Evolutionary conservation across 2,113 vertebrate species (phyloP), one percentile per base, ranked within the genome.

Genomic region (Dicentrarchus labrax): DNA sequence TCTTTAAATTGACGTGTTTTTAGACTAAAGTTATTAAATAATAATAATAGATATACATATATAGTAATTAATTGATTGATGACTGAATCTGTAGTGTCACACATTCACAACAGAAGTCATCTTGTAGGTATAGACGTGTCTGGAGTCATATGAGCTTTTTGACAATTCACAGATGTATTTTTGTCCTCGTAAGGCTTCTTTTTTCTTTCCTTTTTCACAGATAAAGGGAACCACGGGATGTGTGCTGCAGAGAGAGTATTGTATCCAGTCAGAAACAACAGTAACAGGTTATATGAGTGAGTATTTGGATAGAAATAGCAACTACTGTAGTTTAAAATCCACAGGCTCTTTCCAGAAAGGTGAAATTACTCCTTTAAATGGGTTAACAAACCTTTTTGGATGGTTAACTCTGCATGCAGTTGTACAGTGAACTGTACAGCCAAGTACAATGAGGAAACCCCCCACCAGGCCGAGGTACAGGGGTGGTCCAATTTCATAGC

Each of bases 381-480:
- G 6, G 1, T 7, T 53, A 75, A 70, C 53, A 82, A 48, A 88
- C 90, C 84, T 90, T 9, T 87, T 15, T n/a, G 39, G 50, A 1
- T 60, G 66, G 2, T 67, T 53, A 59, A 38, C 48, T 78, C 60
- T 79, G 60, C 61, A 71, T 22, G 50, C 50, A 21, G 78, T 80
- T 11, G 71, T 50, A 39, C 22, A 75, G 43, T 85, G 39, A 76
- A 53, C 7, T 41, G 56, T 38, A 9, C 39, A 82, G 53, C 86
- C 78, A 2, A 80, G 16, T 2, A 82, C 39, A 53, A 88, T 82
- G 51, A 90, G 64, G 45, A 86, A 54, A 62, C 72, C 64, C 1
- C 65, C 87, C 48, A 69, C 85, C 72, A 91, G 77, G 36, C 89
- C 85, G 0, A 88, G 45, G 54, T 87, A 80, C 7, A 91, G 67